Evolutionary conservation across 2,888 invertebrate species (phyloP), one percentile per base, ranked within the genome.

Genomic region (Opisthograptis luteolata): DNA sequence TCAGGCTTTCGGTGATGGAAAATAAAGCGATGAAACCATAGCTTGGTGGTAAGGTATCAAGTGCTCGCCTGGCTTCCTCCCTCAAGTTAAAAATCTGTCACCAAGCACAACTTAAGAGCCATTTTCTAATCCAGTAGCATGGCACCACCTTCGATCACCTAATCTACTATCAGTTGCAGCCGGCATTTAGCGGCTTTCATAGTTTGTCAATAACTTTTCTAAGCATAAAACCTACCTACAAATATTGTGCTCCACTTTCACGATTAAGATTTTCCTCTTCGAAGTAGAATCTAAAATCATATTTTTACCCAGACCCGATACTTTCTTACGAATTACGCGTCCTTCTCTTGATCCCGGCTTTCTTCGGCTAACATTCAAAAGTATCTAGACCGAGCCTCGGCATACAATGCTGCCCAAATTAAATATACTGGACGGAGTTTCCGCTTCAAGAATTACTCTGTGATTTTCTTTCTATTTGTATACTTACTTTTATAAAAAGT

Each of bases 331-430:
- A 55, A 45, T 44, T 47, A 64, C 55, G 63, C 52, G 47, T 30
- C 43, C 42, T 59, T 52, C 51, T 51, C 54, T 52, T 50, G 60
- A 70, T 62, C 59, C 53, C 42, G 45, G 44, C 39, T 58, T 65
- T 59, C 54, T 62, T 60, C 54, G 44, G 41, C 42, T 41, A 59
- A 58, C 60, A 70, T 70, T 72, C 64, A 65, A 73, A 69, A 64
- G 47, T 59, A 66, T 60, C 55, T 58, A 60, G 52, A 55, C 30
- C 27, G 7, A 19, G 14, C 9, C 13, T 3, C 12, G 7, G 34
- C 20, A 14, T 15, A 31, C 24, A 64, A 60, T 52, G 58, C 42
- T 28, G 10, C 46, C 31, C 42, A 31, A 44, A 39, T n/a, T 9
- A 36, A 46, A 40, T 20, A 68, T 62, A 64, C 52, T 52, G 19